Evolutionary conservation across 2,797 vertebrate genomes (phyloP).

Genomic region (Dromococcyx pavoninus): DNA sequence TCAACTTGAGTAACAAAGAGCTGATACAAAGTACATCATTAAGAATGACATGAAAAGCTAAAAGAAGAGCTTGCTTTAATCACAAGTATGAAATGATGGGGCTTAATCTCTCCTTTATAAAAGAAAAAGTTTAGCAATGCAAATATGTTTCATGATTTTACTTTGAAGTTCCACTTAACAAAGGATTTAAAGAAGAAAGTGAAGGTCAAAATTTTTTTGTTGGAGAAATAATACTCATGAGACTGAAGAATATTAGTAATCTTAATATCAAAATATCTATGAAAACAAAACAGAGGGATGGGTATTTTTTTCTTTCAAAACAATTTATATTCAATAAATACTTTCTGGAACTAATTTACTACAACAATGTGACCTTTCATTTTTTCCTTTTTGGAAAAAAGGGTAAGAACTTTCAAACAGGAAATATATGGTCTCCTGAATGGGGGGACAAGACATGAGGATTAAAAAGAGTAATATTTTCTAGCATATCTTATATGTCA

Average conservation of each 20-base stretch:
- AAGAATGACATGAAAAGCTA: neutral
- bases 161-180: neutral
- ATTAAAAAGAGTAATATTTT: neutral
- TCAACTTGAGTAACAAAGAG: neutral
- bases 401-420: neutral
- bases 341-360: conserved; percentile 37
- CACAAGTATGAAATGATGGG: neutral
- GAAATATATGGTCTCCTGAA: neutral
- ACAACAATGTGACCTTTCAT: neutral
- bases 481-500: neutral
- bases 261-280: neutral
- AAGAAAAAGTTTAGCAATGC: neutral
- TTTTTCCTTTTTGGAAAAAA: neutral
- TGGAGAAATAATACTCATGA: neutral
- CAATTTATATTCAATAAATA: conserved; percentile 1
- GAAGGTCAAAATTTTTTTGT: neutral
- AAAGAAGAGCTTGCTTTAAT: neutral
- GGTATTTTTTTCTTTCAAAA: neutral
- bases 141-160: neutral
- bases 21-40: neutral
- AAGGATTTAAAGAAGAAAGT: neutral
- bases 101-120: neutral
- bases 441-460: neutral
- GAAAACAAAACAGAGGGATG: neutral
- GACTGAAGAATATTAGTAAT: neutral